These are phyloP conservation scores for Enteromius afrohamiltoni DNA, from an alignment of 2,797 vertebrate genomes.

Conservation along the genomic window DNA sequence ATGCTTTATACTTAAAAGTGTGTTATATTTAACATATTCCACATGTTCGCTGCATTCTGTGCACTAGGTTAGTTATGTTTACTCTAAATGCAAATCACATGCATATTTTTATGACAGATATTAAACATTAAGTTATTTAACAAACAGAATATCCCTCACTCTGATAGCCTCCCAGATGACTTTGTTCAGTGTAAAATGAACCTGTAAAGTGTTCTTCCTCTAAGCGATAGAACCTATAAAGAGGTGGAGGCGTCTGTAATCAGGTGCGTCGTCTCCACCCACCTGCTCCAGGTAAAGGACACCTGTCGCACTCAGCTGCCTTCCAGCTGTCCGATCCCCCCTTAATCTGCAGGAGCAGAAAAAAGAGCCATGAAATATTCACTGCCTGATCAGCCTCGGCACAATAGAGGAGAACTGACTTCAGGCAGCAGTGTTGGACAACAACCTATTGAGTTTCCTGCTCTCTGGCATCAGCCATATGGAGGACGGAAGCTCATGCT, in stretches of 20 bases:
- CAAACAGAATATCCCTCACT: background rate
- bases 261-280: conserved; percentile 3
- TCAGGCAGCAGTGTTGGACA: conserved; percentile 71
- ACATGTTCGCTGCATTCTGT: background rate
- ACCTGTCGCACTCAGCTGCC: conserved; percentile 69
- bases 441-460: conserved; percentile 71
- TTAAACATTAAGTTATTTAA: conserved; percentile 9
- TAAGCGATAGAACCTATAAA: background rate
- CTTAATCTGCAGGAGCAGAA: conserved; percentile 76
- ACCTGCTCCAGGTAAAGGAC: conserved; percentile 69
- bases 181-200: conserved; percentile 7
- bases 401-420: conserved; percentile 77
- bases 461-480: conserved; percentile 55
- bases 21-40: background rate
- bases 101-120: background rate
- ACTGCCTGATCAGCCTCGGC: conserved; percentile 73
- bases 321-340: conserved; percentile 73
- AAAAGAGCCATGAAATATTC: conserved; percentile 84
- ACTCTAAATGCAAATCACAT: background rate
- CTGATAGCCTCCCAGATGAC: background rate
- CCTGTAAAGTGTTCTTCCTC: background rate
- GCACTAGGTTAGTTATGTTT: background rate
- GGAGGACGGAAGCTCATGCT: conserved; percentile 41
- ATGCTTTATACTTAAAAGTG: background rate
- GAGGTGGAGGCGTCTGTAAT: background rate